Evolutionary conservation across 2,113 vertebrate genomes (phyloP).

Genomic region (Paraplagusia blochii): DNA sequence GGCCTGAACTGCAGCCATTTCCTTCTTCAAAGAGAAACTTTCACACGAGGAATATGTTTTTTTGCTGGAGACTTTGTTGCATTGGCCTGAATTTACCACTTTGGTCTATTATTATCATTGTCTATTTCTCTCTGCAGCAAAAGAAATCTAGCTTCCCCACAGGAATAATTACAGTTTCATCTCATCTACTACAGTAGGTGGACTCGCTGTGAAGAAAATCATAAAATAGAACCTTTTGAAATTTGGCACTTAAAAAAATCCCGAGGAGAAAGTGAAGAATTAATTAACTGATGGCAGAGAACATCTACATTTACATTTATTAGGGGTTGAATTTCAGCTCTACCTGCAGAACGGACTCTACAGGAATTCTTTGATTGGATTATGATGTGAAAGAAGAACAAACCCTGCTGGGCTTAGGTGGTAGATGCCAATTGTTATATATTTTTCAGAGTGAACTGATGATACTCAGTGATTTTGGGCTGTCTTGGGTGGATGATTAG

Average conservation of each 20-base stretch:
- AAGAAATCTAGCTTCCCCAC: slow-evolving; percentile 46
- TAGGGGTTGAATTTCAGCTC: background rate
- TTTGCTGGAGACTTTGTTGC: slow-evolving; percentile 33
- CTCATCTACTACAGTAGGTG: slow-evolving; percentile 55
- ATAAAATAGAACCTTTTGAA: slow-evolving; percentile 10
- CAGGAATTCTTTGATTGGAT: background rate
- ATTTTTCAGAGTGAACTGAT: background rate
- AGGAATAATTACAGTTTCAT: slow-evolving; percentile 68
- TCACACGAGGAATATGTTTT: slow-evolving; percentile 25
- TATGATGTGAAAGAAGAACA: background rate
- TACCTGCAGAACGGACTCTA: background rate
- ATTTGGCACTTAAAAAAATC: background rate
- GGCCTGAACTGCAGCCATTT: background rate
- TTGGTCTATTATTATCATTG: slow-evolving; percentile 52
- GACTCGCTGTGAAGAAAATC: slow-evolving; percentile 47
- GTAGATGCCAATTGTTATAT: background rate
- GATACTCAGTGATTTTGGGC: too few species aligned
- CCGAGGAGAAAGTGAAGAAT: slow-evolving; percentile 7
- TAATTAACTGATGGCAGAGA: slow-evolving; percentile 1
- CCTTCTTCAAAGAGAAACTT: slow-evolving; percentile 9
- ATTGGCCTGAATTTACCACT: slow-evolving; percentile 32
- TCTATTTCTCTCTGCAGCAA: slow-evolving; percentile 38
- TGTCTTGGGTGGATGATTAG: too few species aligned
- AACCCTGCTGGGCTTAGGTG: background rate
- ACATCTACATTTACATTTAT: background rate